A percentile compares a stretch with the other conserved stretches of the same genome.
Conservation (phyloP, 2,797 vertebrate species). For the Anabas testudineus region DNA sequence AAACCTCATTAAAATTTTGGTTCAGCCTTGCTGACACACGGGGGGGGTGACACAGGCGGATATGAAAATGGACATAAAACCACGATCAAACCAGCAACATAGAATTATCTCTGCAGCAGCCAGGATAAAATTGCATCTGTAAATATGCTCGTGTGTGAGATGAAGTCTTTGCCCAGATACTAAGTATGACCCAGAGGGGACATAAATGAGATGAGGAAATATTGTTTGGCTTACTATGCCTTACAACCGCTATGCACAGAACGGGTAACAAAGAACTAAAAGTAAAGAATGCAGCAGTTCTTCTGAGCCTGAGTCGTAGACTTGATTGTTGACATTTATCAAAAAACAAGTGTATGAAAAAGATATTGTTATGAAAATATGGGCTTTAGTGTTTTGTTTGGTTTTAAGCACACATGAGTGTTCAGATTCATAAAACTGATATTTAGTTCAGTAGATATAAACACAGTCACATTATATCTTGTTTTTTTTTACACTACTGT, state of each 20-base stretch:
- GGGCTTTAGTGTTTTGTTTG: not conserved
- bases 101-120: constrained; percentile 61
- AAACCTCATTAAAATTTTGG: constrained; percentile 70
- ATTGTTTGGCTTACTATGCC: constrained; percentile 46
- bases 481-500: not conserved
- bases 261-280: constrained; percentile 49
- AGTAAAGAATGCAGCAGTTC: constrained; percentile 32
- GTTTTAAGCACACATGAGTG: not conserved
- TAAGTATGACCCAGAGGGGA: constrained; percentile 65
- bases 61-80: constrained; percentile 65
- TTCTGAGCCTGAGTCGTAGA: constrained; percentile 19
- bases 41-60: constrained; percentile 17
- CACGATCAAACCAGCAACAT: constrained; percentile 57
- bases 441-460: not conserved
- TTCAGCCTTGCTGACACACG: constrained; percentile 45
- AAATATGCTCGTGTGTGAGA: constrained; percentile 60
- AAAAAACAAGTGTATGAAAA: not conserved
- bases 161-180: constrained; percentile 57
- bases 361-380: not conserved
- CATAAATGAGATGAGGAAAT: constrained; percentile 68
- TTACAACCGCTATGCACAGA: constrained; percentile 42
- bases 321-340: constrained; percentile 31
- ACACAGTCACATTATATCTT: not conserved
- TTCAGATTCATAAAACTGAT: not conserved
- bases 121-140: constrained; percentile 65